Evolutionary conservation across 2,888 invertebrate genomes (phyloP).

Genomic region (Timema podura): DNA sequence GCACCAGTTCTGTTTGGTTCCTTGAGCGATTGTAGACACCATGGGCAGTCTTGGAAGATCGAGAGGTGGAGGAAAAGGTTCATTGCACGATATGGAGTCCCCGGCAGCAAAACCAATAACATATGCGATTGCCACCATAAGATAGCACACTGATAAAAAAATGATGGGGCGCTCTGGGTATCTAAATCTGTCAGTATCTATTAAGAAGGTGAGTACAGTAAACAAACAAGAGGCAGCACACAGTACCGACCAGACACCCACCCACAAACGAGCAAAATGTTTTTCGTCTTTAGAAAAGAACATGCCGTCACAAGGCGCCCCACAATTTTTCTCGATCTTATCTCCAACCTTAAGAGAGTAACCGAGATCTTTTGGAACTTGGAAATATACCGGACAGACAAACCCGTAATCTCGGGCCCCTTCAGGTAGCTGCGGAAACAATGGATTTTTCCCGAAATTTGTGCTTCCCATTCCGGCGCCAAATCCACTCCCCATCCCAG

Average conservation of each 20-base stretch:
- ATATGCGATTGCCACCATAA: slow-evolving; percentile 91
- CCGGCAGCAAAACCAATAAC: slow-evolving; percentile 80
- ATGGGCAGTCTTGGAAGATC: slow-evolving; percentile 67
- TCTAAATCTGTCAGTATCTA: slow-evolving; percentile 91
- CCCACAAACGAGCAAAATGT: slow-evolving; percentile 83
- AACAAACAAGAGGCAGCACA: slow-evolving; percentile 90
- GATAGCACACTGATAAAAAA: slow-evolving; percentile 92
- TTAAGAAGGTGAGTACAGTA: slow-evolving; percentile 86
- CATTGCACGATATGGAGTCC: slow-evolving; percentile 77
- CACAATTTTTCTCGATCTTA: slow-evolving; percentile 70
- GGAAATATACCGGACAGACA: slow-evolving; percentile 82
- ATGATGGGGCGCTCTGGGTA: slow-evolving; percentile 98
- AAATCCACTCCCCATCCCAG: slow-evolving; percentile 26
- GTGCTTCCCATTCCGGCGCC: slow-evolving; percentile 37
- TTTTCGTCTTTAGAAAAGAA: slow-evolving; percentile 82
- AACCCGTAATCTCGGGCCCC: slow-evolving; percentile 69
- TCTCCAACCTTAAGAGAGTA: slow-evolving; percentile 80
- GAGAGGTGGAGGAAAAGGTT: slow-evolving; percentile 69
- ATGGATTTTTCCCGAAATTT: slow-evolving; percentile 17
- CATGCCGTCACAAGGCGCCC: slow-evolving; percentile 89
- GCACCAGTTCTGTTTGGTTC: slow-evolving; percentile 76
- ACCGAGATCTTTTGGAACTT: slow-evolving; percentile 73
- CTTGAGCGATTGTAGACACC: slow-evolving; percentile 83
- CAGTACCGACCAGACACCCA: slow-evolving; percentile 87
- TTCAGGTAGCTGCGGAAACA: slow-evolving; percentile 32